Conservation (phyloP, 2,888 invertebrate species). For the Tanytarsus gracilentus region DNA sequence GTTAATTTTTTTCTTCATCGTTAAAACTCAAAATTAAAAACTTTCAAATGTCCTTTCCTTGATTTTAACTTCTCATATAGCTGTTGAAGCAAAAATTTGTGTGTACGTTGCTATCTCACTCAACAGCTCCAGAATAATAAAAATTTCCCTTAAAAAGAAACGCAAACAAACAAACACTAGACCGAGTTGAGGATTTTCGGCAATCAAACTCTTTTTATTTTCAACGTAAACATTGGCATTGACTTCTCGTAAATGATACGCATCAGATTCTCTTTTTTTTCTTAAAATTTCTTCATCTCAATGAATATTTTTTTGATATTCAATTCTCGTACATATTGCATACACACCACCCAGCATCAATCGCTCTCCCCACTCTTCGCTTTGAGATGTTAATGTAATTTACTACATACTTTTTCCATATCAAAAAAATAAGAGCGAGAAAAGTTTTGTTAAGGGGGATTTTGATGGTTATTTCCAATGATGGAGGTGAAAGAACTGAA, state of each 20-base stretch:
- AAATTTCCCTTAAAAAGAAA: no score
- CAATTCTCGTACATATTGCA: background rate
- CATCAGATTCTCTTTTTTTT: background rate
- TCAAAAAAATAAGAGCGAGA: background rate
- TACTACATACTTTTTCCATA: conserved; percentile 23
- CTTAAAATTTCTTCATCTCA: background rate
- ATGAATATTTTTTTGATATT: background rate
- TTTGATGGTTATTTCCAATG: conserved; percentile 16
- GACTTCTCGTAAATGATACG: background rate
- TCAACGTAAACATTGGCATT: conserved; percentile 5
- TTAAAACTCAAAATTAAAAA: no score
- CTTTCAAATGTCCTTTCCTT: no score
- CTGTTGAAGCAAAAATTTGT: no score
- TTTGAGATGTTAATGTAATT: conserved; percentile 28
- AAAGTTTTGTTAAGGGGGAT: background rate
- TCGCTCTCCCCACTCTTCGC: background rate
- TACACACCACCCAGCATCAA: background rate
- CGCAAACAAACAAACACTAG: background rate
- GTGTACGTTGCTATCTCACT: no score
- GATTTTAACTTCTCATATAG: no score
- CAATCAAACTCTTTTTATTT: background rate
- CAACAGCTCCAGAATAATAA: background rate
- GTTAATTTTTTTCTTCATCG: no score
- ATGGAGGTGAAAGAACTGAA: background rate
- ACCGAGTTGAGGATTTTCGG: background rate